Base-by-base conservation (phyloP, 2,797 vertebrate genomes). In the Eidolon dupreanum region DNA sequence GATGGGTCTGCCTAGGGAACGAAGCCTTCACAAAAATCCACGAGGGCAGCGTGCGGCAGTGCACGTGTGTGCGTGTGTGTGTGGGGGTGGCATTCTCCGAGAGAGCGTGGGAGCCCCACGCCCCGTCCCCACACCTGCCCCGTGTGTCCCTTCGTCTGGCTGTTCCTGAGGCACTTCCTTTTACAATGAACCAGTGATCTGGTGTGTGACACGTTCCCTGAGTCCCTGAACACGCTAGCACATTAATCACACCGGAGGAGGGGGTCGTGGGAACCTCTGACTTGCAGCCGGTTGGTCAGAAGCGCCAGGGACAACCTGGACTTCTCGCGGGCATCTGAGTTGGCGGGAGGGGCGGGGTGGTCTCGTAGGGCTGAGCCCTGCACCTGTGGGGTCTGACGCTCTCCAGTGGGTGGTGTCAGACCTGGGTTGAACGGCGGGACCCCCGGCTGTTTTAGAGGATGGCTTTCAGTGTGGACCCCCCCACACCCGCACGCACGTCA, bases 391-490 rank as follows among this genome's bases (percentile, higher is more conserved):
- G 26, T 3, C 2, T 33, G 49, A 33, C 1, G 2, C 28, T 57
- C 15, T 78, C 46, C 31, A 6, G 61, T 19, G 33, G 36, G 26
- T 8, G 1, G 15, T 4, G 20, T 51, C 24, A 49, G 71, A 75
- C 9, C 5, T 2, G n/a, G 46, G n/a, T 46, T 68, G 15, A 43
- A 6, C 3, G n/a, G 49, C 1, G 26, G 61, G 87, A 22, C 46
- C 16, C 36, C 49, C 0, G 1, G 61, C 20, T 33, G 28, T 20
- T 33, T 9, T 0, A 11, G 49, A 41, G 20, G 2, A 17, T 4
- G 13, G 9, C 28, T 11, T 6, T 0, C 15, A 36, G 1, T 33
- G 61, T 33, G 12, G n/a, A 31, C 3, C 10, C 10, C 11, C 1
- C 6, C 36, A 7, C 61, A 3, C 20, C 20, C 59, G 36, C 20